These are phyloP conservation scores for Platycercus adscitus DNA, from an alignment of 2,113 vertebrate species.

Conservation along the genomic window DNA sequence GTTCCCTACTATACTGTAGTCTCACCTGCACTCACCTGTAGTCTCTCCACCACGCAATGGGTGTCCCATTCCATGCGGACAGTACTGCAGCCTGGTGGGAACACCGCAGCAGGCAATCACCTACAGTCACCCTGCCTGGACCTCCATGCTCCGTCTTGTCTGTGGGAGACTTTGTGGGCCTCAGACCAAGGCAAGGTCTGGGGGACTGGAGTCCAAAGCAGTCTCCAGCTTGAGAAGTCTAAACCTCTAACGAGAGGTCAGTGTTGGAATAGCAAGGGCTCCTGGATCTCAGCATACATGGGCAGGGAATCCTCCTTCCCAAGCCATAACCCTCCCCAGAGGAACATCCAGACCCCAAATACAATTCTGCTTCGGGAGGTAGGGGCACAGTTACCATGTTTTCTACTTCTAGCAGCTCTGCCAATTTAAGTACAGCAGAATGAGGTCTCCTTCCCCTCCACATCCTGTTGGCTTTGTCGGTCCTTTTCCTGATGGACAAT, in stretches of 20 bases:
- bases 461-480: not conserved
- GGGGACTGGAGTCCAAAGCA: not conserved
- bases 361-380: not conserved
- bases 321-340: not conserved
- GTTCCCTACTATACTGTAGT: not conserved
- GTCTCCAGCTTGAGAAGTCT: not conserved
- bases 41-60: no score
- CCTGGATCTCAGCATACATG: not conserved
- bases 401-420: not conserved
- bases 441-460: not conserved
- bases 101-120: not conserved
- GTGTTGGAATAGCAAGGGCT: not conserved
- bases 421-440: not conserved
- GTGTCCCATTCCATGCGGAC: not conserved
- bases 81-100: not conserved
- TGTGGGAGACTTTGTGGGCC: not conserved
- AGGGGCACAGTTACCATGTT: not conserved
- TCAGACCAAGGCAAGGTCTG: not conserved
- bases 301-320: not conserved
- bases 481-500: not conserved
- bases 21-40: not conserved
- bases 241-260: not conserved
- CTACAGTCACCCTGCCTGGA: not conserved
- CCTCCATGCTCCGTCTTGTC: not conserved
- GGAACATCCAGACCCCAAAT: not conserved